A percentile compares a stretch with the other conserved stretches of the same genome.
Evolutionary conservation across 1,140 invertebrate genomes (phyloP).

Genomic region (Plutomurus gul): DNA sequence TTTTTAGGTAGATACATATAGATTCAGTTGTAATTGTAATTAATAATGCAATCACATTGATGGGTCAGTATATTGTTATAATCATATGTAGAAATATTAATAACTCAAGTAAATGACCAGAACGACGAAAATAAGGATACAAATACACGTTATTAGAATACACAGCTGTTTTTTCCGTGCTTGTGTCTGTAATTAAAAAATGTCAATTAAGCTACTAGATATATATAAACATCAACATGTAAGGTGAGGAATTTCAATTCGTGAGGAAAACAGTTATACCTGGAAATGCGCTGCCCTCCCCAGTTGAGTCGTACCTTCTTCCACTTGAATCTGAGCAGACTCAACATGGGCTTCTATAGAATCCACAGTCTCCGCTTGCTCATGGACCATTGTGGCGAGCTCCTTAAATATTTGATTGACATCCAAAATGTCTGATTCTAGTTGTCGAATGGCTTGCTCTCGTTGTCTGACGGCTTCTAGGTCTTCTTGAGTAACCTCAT

Average conservation of each 20-base stretch:
- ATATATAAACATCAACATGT: not conserved
- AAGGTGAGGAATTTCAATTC: not conserved
- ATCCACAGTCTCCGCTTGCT: constrained; percentile 95
- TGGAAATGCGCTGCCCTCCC: constrained; percentile 81
- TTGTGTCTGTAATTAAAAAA: constrained; percentile 71
- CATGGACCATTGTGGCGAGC: constrained; percentile 91
- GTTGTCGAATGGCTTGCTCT: constrained; percentile 74
- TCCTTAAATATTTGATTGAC: constrained; percentile 99
- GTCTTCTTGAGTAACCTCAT: constrained; percentile 32
- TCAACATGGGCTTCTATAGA: constrained; percentile 97
- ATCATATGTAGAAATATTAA: constrained; percentile 1
- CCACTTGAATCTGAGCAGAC: constrained; percentile 82
- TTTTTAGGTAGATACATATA: too few relatives aligned
- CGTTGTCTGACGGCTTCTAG: constrained; percentile 31
- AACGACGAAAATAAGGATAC: constrained; percentile 21
- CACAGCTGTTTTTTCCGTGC: constrained; percentile 80
- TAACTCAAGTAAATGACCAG: constrained; percentile 19
- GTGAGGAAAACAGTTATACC: constrained; percentile 56
- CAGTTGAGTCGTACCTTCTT: constrained; percentile 78
- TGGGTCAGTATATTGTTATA: not conserved
- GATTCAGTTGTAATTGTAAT: not conserved
- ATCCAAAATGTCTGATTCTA: constrained; percentile 92
- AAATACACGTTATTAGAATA: not conserved
- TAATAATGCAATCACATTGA: constrained; percentile 29
- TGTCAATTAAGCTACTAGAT: constrained; percentile 37